A percentile compares a stretch with the other conserved stretches of the same genome.
These are phyloP conservation scores for Vanessa tameamea DNA, from an alignment of 1,140 invertebrate species.

Conservation along the genomic window DNA sequence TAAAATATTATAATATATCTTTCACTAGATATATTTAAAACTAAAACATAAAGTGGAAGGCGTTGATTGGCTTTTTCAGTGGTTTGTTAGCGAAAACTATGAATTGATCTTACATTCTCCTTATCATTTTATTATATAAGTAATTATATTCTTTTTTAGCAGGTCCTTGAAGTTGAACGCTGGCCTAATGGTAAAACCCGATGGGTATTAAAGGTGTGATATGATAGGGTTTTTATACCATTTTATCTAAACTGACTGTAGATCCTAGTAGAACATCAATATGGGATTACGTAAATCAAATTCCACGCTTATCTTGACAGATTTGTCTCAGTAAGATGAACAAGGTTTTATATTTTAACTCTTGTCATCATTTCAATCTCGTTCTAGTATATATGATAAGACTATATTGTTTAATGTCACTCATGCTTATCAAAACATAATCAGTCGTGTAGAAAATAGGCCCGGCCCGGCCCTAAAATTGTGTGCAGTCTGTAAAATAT, in stretches of 20 bases:
- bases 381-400: constrained; percentile 19
- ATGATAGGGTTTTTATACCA: not conserved
- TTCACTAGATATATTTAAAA: too few species aligned
- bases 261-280: not conserved
- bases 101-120: too few species aligned
- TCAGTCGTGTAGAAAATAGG: not conserved
- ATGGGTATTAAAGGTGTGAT: not conserved
- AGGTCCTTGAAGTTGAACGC: too few species aligned
- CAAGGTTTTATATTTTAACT: not conserved
- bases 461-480: too few species aligned
- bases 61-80: too few species aligned
- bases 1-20: too few species aligned
- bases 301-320: constrained; percentile 23
- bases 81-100: too few species aligned
- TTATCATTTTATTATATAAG: too few species aligned
- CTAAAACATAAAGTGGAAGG: too few species aligned
- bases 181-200: not conserved
- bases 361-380: not conserved
- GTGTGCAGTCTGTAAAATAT: too few species aligned
- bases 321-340: constrained; percentile 21
- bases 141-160: too few species aligned
- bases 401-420: constrained; percentile 29
- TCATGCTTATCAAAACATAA: constrained; percentile 19
- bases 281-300: constrained; percentile 17
- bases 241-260: not conserved